Percentiles rank a stretch among this genome's conserved stretches.
These are phyloP conservation scores for Engraulis encrasicolus DNA, from an alignment of 2,113 vertebrate species.

Conservation along the genomic window DNA sequence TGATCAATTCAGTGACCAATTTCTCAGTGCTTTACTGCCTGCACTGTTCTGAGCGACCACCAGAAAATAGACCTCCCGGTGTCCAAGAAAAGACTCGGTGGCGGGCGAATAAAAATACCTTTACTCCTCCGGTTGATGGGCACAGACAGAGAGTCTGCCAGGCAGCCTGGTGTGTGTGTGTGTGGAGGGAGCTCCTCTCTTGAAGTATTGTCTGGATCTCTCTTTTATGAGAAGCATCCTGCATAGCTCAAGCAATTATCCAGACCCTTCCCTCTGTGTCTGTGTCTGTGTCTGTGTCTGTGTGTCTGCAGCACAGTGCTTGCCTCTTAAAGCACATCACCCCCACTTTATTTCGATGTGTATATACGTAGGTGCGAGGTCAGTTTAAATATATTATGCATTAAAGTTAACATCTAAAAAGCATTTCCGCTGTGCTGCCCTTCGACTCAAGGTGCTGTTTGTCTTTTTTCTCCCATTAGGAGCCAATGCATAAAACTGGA, in stretches of 20 bases:
- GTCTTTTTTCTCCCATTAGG: neutral
- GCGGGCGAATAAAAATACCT: neutral
- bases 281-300: no score
- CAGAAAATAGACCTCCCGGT: neutral
- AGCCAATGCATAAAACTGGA: neutral
- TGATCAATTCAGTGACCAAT: neutral
- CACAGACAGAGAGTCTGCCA: slow-evolving; percentile 11
- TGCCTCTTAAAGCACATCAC: slow-evolving; percentile 13
- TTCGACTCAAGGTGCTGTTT: slow-evolving; percentile 31
- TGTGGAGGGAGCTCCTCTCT: neutral
- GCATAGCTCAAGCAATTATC: neutral
- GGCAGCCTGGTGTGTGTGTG: neutral
- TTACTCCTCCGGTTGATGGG: neutral
- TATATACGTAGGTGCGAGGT: neutral
- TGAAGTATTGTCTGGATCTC: neutral
- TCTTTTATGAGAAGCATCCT: neutral
- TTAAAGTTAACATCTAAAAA: slow-evolving; percentile 62
- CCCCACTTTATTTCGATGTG: slow-evolving; percentile 33
- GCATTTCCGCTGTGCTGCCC: slow-evolving; percentile 45
- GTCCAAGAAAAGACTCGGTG: neutral
- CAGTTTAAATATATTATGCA: slow-evolving; percentile 29
- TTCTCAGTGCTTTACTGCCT: neutral
- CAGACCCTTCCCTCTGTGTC: neutral
- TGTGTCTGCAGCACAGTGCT: no score
- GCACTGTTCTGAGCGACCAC: neutral